A percentile compares a stretch with the other conserved stretches of the same genome.
phyloP scores from a whole-genome alignment of 2,888 invertebrate species.

The Yponomeuta cagnagella region DNA sequence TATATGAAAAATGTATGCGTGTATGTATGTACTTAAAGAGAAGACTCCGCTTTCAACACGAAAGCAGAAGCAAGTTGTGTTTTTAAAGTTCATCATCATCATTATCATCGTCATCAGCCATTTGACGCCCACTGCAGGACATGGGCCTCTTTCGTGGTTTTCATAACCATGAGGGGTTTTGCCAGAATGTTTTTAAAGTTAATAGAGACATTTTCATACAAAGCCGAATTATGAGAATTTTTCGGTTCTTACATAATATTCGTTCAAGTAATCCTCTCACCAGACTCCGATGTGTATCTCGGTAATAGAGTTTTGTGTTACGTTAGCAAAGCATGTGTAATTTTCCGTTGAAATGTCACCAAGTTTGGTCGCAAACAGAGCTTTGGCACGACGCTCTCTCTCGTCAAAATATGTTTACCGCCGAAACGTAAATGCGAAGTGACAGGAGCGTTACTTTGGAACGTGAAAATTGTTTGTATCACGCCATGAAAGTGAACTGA shows the following conservation, averaged over 20 bases:
- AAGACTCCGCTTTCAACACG: too few species aligned
- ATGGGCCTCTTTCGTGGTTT: too few species aligned
- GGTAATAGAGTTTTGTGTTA: background rate
- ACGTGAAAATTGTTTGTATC: background rate
- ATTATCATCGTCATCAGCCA: too few species aligned
- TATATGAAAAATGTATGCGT: too few species aligned
- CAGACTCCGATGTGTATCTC: background rate
- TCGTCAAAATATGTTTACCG: slow-evolving; percentile 7
- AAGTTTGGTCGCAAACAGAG: slow-evolving; percentile 1
- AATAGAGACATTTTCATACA: too few species aligned
- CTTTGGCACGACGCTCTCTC: background rate
- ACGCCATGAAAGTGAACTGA: too few species aligned
- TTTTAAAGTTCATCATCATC: too few species aligned
- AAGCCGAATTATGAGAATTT: background rate
- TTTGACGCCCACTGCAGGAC: too few species aligned
- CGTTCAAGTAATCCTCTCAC: background rate
- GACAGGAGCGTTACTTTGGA: background rate
- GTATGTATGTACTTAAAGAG: too few species aligned
- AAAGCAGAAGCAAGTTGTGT: too few species aligned
- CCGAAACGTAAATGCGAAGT: background rate
- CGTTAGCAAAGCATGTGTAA: background rate
- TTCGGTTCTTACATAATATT: background rate
- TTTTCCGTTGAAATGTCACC: background rate
- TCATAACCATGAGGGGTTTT: too few species aligned
- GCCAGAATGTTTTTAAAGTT: too few species aligned